Base-by-base conservation (phyloP, 1,140 invertebrate species). In the Calliphora vicina region DNA sequence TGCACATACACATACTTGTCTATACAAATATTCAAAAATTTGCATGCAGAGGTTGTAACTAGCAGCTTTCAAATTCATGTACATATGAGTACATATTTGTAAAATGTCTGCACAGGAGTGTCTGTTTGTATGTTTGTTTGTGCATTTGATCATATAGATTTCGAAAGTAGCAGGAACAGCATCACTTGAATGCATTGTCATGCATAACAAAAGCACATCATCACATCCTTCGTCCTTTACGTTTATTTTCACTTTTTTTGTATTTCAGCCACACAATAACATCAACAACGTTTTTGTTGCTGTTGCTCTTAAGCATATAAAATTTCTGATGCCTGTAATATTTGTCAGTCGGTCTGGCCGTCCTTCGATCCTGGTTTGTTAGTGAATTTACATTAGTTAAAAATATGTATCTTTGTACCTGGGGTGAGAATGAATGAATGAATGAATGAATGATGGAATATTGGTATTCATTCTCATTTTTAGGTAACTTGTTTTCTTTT, bases 181-280 rank as follows among this genome's bases (percentile, higher is more conserved):
- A 25, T 23, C 61, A 67, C 20, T 12, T 23, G 23, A 20, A 67
- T 67, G 6, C 61, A 67, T 67, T 67, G 61, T 67, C 23, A 67
- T 67, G 61, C 61, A 67, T 67, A 67, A 67, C 61, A 67, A 67
- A 67, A 67, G 61, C 23, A 23, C 23, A 67, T 67, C 61, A 67
- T 57, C 50, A 57, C 50, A 57, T 35, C 35, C 35, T 35, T 57
- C 61, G 20, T 67, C 61, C n/a, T 67, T 13, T 50, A 50, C 45
- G 15, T 35, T 35, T 35, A 8, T 35, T n/a, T n/a, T n/a, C n/a
- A n/a, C 35, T 6, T 8, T 35, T 35, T 35, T 35, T 35, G 4
- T 35, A 10, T 10, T 35, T 35, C 35, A 35, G 10, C 35, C 1
- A 35, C 35, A 35, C 35, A 35, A 35, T 8, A 35, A 35, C 1